Conservation (phyloP, 2,888 invertebrate genomes). For the Plemyria rubiginata region DNA sequence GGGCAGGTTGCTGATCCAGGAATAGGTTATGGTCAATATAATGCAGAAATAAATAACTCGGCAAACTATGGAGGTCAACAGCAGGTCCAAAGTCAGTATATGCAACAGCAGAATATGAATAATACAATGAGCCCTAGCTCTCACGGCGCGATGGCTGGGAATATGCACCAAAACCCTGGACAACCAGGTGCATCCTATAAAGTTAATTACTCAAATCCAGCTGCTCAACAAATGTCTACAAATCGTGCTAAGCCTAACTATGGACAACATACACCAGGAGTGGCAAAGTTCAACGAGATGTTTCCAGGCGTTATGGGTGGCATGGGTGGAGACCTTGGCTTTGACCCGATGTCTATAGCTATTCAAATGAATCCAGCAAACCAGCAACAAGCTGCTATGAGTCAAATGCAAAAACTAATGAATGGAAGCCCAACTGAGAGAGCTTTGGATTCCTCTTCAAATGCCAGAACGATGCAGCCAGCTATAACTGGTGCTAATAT, state of each 20-base stretch:
- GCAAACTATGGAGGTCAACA: conserved; percentile 39
- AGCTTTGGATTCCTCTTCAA: conserved; percentile 7
- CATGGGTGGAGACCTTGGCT: conserved; percentile 67
- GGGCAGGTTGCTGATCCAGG: conserved; percentile 34
- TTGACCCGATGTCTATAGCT: conserved; percentile 79
- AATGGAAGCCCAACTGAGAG: conserved; percentile 45
- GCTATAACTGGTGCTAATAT: conserved; percentile 45
- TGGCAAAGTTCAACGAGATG: conserved; percentile 74
- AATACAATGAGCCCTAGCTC: conserved; percentile 25
- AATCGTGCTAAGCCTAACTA: conserved; percentile 39
- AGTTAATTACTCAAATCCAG: conserved; percentile 38
- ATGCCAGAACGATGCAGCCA: conserved; percentile 41
- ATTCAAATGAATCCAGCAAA: conserved; percentile 80
- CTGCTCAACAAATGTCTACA: conserved; percentile 43
- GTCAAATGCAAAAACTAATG: conserved; percentile 66
- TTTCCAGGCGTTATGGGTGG: conserved; percentile 72
- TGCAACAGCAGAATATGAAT: conserved; percentile 45
- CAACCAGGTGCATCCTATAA: conserved; percentile 25
- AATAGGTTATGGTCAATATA: conserved; percentile 38
- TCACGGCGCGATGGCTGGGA: conserved; percentile 39
- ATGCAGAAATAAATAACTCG: conserved; percentile 32
- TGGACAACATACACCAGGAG: conserved; percentile 63
- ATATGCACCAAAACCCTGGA: conserved; percentile 38
- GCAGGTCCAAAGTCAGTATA: conserved; percentile 42
- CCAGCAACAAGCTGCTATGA: conserved; percentile 63